phyloP scores from a whole-genome alignment of 2,888 invertebrate species.

The Pyrrhosoma nymphula region DNA sequence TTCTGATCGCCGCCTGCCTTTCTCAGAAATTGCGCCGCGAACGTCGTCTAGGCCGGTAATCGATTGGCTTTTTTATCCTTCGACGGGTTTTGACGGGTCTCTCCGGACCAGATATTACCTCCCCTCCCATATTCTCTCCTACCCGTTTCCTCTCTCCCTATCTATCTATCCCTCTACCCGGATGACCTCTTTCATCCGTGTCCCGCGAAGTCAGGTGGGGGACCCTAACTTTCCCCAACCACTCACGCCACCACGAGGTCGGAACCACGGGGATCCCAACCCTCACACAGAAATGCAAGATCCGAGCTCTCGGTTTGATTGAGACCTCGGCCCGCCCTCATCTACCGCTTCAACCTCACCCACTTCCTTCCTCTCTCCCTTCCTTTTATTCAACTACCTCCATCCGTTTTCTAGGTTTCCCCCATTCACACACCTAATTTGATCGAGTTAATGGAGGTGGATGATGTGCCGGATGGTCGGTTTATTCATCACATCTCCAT shows the following conservation, averaged over 20 bases:
- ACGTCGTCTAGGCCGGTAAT: neutral
- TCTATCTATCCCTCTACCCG: neutral
- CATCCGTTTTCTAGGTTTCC: neutral
- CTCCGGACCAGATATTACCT: no score
- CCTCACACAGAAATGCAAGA: neutral
- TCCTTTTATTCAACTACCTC: neutral
- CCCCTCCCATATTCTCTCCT: neutral
- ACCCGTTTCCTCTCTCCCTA: neutral
- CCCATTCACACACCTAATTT: neutral
- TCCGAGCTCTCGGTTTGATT: neutral
- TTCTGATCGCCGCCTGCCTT: neutral
- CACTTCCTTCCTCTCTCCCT: neutral
- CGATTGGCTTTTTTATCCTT: neutral
- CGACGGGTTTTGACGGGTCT: neutral
- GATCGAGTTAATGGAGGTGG: neutral
- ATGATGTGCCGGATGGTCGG: neutral
- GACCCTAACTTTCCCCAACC: no score
- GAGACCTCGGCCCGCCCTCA: neutral
- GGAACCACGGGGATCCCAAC: neutral
- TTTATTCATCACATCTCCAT: no score
- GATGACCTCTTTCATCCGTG: neutral
- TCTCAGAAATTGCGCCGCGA: neutral
- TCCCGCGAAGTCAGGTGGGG: neutral
- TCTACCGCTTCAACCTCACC: neutral
- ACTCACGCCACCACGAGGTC: no score